Evolutionary conservation across 2,797 vertebrate species (phyloP), one percentile per base, ranked within the genome.

Genomic region (Diplodus puntazzo): DNA sequence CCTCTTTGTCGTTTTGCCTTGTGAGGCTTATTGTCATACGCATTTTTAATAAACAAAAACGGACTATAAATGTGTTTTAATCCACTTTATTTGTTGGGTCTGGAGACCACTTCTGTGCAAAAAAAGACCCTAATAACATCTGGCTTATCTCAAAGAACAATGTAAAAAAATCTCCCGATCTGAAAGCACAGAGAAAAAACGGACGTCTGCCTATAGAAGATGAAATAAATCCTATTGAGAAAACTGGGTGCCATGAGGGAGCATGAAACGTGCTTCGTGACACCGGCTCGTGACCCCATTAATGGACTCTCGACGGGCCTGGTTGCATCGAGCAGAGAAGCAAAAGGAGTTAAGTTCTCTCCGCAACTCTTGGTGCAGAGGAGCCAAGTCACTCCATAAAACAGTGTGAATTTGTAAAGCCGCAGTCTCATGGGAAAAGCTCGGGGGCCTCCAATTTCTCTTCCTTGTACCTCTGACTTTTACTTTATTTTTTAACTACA

Each of bases 381-480:
- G 49, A 77, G 76, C 62, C 67, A 64, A 87, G 81, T 84, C 80
- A 81, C 87, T 89, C 71, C 82, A 79, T 87, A 79, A 93, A 90
- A 92, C 80, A 75, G 74, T 80, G 89, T 84, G 82, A 87, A 90
- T 91, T 90, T 89, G 89, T 88, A 84, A 92, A 90, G 75, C 79
- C 13, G 34, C 61, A 46, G 83, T 70, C 88, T 88, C 80, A 11
- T 11, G 80, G 83, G 83, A 87, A 78, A 23, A 16, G 77, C 85
- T 83, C 2, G 14, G 52, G 52, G 75, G 81, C 79, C 82, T 79
- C 75, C 73, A 81, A 87, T 88, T 87, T 83, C 81, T 91, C 71
- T 77, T 75, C 65, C 78, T 34, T 80, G 70, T 89, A 86, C 69
- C 82, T 89, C 67, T 79, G 87, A 87, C 83, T 84, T 90, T 82